Evolutionary conservation across 2,888 invertebrate genomes (phyloP).

Genomic region (Lysandra coridon): DNA sequence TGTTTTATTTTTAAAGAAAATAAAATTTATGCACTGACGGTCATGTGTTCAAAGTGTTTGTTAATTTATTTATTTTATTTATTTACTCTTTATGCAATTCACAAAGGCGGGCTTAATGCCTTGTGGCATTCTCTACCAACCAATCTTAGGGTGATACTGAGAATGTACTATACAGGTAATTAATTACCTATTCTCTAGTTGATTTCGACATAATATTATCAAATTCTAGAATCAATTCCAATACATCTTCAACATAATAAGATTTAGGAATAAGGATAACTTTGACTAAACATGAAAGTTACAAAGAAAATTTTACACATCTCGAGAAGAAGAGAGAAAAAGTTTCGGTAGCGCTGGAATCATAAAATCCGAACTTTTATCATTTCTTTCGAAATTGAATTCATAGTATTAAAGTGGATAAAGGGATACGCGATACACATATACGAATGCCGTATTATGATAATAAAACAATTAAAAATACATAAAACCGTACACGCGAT

Average conservation of each 20-base stretch:
- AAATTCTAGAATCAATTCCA: not conserved
- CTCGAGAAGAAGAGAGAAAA: slow-evolving; percentile 15
- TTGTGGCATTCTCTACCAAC: too few relatives aligned
- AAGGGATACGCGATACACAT: slow-evolving; percentile 11
- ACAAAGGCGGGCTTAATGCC: too few relatives aligned
- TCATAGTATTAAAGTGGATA: slow-evolving; percentile 18
- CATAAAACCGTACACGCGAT: slow-evolving; percentile 48
- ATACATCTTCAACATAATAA: not conserved
- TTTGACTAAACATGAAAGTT: not conserved
- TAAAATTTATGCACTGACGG: too few relatives aligned
- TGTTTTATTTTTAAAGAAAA: not conserved
- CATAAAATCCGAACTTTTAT: slow-evolving; percentile 73
- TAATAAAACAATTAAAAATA: slow-evolving; percentile 31
- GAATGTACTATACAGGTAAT: too few relatives aligned
- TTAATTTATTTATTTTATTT: too few relatives aligned
- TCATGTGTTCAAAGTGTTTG: too few relatives aligned
- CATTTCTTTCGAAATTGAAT: slow-evolving; percentile 51
- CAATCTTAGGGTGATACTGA: too few relatives aligned
- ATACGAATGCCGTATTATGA: slow-evolving; percentile 14
- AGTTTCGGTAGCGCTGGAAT: slow-evolving; percentile 41
- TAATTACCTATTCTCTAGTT: not conserved
- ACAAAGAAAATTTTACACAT: slow-evolving; percentile 8
- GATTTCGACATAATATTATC: not conserved
- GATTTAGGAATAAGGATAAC: not conserved
- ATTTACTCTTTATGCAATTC: too few relatives aligned